These are phyloP conservation scores for Ceratina australensis DNA, from an alignment of 1,140 invertebrate genomes.

Conservation along the genomic window DNA sequence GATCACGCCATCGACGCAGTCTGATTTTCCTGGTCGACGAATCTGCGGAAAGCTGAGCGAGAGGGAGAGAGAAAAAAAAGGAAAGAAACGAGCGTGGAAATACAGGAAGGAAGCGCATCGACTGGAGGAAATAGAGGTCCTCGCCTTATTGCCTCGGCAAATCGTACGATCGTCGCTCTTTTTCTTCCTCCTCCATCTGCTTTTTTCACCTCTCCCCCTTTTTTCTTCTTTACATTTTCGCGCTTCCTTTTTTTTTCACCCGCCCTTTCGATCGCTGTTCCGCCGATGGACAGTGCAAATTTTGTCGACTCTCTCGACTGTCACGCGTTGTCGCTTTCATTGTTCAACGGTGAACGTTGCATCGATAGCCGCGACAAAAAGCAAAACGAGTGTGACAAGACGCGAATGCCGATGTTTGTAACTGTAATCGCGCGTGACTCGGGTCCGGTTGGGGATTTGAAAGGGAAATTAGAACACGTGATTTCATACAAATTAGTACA, in stretches of 20 bases:
- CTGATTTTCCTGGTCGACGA: neutral
- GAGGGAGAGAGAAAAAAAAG: neutral
- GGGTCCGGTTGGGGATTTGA: no score
- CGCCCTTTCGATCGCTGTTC: neutral
- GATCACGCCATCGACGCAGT: conserved; percentile 12
- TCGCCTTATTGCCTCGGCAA: conserved; percentile 55
- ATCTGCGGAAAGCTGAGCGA: neutral
- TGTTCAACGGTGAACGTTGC: conserved; percentile 21
- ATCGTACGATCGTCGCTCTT: conserved; percentile 2
- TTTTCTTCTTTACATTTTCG: no score
- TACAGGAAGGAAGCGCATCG: conserved; percentile 62
- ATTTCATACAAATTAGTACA: neutral
- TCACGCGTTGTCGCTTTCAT: conserved; percentile 28
- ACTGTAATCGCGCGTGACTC: neutral
- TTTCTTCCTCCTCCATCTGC: neutral
- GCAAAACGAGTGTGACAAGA: neutral
- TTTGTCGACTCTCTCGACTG: conserved; percentile 47
- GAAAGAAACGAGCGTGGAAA: conserved; percentile 19
- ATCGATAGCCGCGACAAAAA: conserved; percentile 19
- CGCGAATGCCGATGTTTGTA: neutral
- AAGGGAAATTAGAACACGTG: neutral
- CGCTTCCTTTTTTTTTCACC: neutral
- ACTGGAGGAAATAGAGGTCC: conserved; percentile 54
- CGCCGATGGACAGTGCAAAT: conserved; percentile 30
- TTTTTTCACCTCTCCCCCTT: neutral